Conservation (phyloP, 2,113 vertebrate genomes). For the Elaphurus davidianus region DNA sequence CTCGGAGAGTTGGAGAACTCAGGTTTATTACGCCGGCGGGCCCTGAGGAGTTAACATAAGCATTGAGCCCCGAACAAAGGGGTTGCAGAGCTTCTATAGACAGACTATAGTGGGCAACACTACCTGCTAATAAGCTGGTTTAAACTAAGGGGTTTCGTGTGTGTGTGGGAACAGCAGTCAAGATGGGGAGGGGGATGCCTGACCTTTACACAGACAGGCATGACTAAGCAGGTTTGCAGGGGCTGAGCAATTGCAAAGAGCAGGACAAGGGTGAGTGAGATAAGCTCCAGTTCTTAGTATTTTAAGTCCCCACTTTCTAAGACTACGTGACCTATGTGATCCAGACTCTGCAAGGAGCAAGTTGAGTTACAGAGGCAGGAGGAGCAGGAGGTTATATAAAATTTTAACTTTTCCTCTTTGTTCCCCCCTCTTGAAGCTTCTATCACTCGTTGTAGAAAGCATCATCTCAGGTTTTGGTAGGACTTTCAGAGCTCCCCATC, state of each 20-base stretch:
- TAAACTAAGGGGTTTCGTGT: background rate
- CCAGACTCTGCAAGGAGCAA: background rate
- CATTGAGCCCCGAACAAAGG: background rate
- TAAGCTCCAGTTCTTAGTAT: background rate
- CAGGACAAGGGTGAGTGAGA: background rate
- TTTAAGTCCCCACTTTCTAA: background rate
- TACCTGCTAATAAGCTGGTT: background rate
- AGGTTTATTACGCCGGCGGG: fast-evolving
- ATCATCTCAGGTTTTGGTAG: background rate
- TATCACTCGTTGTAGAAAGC: background rate
- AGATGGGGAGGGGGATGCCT: background rate
- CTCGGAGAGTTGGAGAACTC: background rate
- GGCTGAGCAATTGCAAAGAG: background rate
- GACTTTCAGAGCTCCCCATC: background rate
- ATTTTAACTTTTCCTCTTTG: background rate
- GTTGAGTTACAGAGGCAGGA: background rate
- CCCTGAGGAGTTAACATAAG: background rate
- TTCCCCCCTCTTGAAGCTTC: background rate
- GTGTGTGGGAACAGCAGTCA: background rate
- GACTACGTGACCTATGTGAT: background rate
- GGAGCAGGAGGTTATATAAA: background rate
- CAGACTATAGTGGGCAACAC: background rate
- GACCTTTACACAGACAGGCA: background rate
- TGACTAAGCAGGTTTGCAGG: background rate
- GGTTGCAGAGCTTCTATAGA: background rate